Conservation (phyloP, 1,140 invertebrate species). For the Wasmannia auropunctata region DNA sequence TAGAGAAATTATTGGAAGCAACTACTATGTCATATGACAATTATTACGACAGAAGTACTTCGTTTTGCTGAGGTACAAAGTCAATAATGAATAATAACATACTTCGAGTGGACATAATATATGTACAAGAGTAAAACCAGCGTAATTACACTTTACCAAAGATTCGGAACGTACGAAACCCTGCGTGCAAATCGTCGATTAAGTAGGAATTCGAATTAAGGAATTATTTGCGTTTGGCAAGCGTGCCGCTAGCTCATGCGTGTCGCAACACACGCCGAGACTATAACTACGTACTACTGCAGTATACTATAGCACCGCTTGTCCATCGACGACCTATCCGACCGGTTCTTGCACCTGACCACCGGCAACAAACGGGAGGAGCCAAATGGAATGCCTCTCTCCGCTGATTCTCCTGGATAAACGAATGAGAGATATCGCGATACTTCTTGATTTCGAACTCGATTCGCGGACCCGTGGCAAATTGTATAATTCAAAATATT, state of each 20-base stretch:
- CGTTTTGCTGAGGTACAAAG: background rate
- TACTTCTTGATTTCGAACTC: constrained; percentile 58
- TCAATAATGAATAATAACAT: background rate
- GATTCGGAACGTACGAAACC: background rate
- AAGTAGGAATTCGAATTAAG: constrained; percentile 22
- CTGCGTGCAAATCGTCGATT: background rate
- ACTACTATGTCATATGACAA: background rate
- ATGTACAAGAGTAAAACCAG: background rate
- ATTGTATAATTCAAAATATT: background rate
- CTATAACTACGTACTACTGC: background rate
- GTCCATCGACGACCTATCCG: constrained; percentile 55
- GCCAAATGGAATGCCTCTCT: constrained; percentile 76
- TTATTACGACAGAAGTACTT: background rate
- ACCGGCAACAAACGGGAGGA: constrained; percentile 71
- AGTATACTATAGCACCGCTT: background rate
- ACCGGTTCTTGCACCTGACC: constrained; percentile 81
- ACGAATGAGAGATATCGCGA: background rate
- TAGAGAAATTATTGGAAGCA: background rate
- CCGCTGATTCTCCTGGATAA: constrained; percentile 59
- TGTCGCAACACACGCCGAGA: constrained; percentile 52
- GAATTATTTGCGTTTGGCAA: constrained; percentile 52
- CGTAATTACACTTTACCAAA: background rate
- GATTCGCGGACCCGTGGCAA: background rate
- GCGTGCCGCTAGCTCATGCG: background rate
- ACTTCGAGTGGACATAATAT: background rate